Base-by-base conservation (phyloP, 2,888 invertebrate genomes). In the Lithosia quadra region DNA sequence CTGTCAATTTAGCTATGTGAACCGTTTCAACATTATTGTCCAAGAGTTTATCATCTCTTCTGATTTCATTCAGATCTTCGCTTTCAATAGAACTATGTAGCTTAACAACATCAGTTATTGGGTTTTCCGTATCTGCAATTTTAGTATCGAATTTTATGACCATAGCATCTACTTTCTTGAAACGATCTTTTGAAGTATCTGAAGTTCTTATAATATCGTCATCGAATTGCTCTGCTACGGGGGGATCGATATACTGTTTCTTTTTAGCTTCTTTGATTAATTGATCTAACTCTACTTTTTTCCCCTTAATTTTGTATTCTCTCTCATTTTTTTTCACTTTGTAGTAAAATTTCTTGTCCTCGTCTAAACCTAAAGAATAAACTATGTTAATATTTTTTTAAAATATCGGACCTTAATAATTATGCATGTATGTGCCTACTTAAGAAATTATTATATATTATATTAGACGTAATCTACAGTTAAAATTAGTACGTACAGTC, bases 401-500 rank as follows among this genome's bases (percentile, higher is more conserved):
- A n/a, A n/a, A n/a, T n/a, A n/a, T n/a, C n/a, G n/a, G n/a, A n/a
- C n/a, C n/a, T n/a, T n/a, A n/a, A n/a, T n/a, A n/a, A n/a, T n/a
- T n/a, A n/a, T n/a, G n/a, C n/a, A n/a, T n/a, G n/a, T n/a, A n/a
- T n/a, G n/a, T n/a, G n/a, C n/a, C n/a, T n/a, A n/a, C n/a, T n/a
- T n/a, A n/a, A n/a, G n/a, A n/a, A n/a, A n/a, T n/a, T n/a, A n/a
- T n/a, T n/a, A n/a, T n/a, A n/a, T n/a, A n/a, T n/a, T n/a, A n/a
- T n/a, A n/a, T n/a, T n/a, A n/a, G n/a, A n/a, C n/a, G n/a, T n/a
- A n/a, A n/a, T n/a, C 65, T 71, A 24, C 58, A 60, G 43, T 73
- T 69, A 68, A 76, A 68, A 56, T 61, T 53, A 49, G 67, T 64
- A 56, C 77, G 60, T 21, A 65, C 63, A 74, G 49, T 76, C 73